A percentile compares a stretch with the other conserved stretches of the same genome.
phyloP scores from a whole-genome alignment of 2,888 invertebrate genomes.

The Atrina japonica region DNA sequence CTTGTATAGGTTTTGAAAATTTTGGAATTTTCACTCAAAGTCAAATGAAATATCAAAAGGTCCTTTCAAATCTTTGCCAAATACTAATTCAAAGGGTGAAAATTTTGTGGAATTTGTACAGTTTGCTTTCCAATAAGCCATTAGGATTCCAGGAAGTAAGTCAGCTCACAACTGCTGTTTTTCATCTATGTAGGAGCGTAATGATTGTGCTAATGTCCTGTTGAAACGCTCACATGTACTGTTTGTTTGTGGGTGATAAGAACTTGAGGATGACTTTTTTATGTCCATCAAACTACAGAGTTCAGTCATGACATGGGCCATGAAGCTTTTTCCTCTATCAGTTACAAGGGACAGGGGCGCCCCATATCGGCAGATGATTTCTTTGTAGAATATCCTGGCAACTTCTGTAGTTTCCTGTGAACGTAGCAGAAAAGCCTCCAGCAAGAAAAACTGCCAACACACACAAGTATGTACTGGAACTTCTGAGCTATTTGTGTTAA shows the following conservation, averaged over 20 bases:
- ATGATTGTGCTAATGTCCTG: conserved; percentile 2
- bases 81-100: conserved; percentile 11
- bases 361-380: conserved; percentile 25
- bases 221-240: conserved; percentile 14
- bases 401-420: conserved; percentile 14
- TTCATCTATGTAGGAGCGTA: conserved; percentile 1
- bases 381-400: conserved; percentile 11
- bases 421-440: no score
- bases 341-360: conserved; percentile 1
- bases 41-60: conserved; percentile 15
- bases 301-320: conserved; percentile 4
- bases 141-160: conserved; percentile 5
- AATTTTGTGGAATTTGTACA: conserved; percentile 13
- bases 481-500: no score
- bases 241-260: conserved; percentile 24
- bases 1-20: no score
- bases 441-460: no score
- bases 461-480: no score
- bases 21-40: not conserved
- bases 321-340: conserved; percentile 14
- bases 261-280: not conserved
- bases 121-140: conserved; percentile 3
- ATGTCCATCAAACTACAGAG: conserved; percentile 13
- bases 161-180: conserved; percentile 12
- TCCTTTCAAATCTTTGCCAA: conserved; percentile 5